phyloP scores from a whole-genome alignment of 2,797 vertebrate genomes.

The Sebastiscus tertius region DNA sequence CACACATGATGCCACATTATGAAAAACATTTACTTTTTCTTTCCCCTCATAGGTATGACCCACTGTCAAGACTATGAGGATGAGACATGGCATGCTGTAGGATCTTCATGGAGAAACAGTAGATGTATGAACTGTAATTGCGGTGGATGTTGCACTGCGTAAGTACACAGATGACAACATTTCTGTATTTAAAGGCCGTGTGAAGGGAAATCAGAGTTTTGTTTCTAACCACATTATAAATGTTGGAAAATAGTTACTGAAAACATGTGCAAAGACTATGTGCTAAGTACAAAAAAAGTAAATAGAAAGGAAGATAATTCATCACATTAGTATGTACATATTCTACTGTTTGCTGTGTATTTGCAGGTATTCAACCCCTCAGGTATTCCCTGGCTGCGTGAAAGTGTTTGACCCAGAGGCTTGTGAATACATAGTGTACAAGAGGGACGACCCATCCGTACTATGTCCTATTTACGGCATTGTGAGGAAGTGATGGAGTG shows the following conservation, averaged over 20 bases:
- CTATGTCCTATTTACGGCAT: slow-evolving; percentile 2
- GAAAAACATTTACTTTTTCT: neutral
- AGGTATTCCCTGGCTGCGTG: no score
- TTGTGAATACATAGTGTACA: slow-evolving; percentile 70
- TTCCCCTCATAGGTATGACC: neutral
- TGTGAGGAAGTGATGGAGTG: slow-evolving; percentile 48
- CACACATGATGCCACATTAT: neutral
- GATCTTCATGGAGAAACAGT: neutral
- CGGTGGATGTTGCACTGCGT: neutral
- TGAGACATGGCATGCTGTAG: neutral
- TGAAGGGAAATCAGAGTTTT: no score
- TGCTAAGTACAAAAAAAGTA: neutral
- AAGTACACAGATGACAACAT: neutral
- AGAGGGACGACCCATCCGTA: slow-evolving; percentile 44
- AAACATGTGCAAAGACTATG: no score
- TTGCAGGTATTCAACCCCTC: slow-evolving; percentile 53
- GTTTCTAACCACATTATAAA: no score
- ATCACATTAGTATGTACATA: no score
- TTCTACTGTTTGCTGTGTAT: neutral
- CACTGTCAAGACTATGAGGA: neutral
- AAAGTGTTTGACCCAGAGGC: slow-evolving; percentile 31
- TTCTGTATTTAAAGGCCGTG: no score
- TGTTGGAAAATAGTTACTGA: no score
- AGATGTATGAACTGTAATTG: neutral
- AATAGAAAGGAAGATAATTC: no score